Conservation (phyloP, 1,140 invertebrate genomes). For the Mactra quadrangularis region DNA sequence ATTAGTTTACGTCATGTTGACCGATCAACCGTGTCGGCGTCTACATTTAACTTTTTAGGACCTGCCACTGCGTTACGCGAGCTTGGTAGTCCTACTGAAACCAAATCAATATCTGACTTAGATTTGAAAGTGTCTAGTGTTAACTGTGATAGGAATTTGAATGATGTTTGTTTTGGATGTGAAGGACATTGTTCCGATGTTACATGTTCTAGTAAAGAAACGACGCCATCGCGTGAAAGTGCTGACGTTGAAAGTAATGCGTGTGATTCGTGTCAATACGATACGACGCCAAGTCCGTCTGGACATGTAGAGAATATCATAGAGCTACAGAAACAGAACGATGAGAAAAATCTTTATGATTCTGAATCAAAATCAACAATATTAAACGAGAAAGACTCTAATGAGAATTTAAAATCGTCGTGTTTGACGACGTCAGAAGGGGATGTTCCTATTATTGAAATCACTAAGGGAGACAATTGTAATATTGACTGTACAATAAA, state of each 20-base stretch:
- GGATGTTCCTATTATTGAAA: constrained; percentile 59
- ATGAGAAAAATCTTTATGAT: constrained; percentile 27
- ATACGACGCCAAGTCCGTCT: constrained; percentile 65
- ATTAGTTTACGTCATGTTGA: constrained; percentile 62
- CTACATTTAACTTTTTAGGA: constrained; percentile 76
- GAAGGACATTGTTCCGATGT: constrained; percentile 80
- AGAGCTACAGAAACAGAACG: constrained; percentile 70
- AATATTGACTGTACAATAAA: constrained; percentile 66
- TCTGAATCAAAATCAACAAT: constrained; percentile 59
- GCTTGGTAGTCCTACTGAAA: constrained; percentile 56
- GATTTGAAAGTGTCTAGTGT: constrained; percentile 31
- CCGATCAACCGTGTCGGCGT: constrained; percentile 63
- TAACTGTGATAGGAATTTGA: constrained; percentile 74
- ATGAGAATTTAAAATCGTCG: constrained; percentile 78
- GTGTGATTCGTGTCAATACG: constrained; percentile 71
- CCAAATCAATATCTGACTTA: constrained; percentile 19
- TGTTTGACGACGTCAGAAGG: background rate
- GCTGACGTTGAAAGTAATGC: constrained; percentile 75
- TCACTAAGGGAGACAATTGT: constrained; percentile 68
- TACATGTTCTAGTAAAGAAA: constrained; percentile 77
- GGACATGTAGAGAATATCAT: constrained; percentile 63
- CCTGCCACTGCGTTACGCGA: constrained; percentile 80
- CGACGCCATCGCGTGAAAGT: constrained; percentile 72
- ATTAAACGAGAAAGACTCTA: constrained; percentile 78
- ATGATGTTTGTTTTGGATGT: constrained; percentile 83